These are phyloP conservation scores for Cacatua alba DNA, from an alignment of 2,113 vertebrate species.

Conservation along the genomic window DNA sequence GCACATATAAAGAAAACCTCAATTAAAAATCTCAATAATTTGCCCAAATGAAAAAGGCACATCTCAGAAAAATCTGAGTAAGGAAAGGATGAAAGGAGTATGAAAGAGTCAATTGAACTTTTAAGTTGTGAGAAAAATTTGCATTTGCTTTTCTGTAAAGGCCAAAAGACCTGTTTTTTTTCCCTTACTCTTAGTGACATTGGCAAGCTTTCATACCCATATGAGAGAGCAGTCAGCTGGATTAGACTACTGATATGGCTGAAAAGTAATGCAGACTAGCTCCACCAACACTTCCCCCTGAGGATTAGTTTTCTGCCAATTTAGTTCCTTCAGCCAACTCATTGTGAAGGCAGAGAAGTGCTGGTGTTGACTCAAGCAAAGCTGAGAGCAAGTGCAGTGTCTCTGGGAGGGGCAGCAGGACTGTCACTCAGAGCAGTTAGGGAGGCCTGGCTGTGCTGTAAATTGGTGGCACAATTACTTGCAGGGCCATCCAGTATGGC, in stretches of 20 bases:
- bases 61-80: neutral
- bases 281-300: neutral
- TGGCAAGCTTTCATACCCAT: neutral
- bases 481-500: rapidly evolving
- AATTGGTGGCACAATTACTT: neutral
- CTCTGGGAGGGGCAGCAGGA: neutral
- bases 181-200: neutral
- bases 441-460: rapidly evolving
- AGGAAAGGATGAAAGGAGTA: neutral
- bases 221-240: neutral
- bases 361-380: neutral
- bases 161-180: neutral
- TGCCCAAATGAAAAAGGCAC: neutral
- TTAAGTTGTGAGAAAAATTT: neutral
- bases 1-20: neutral
- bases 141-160: neutral
- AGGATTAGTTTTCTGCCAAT: neutral
- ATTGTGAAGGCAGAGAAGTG: neutral
- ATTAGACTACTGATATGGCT: neutral
- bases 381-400: rapidly evolving
- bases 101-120: neutral
- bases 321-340: neutral
- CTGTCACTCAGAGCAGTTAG: neutral
- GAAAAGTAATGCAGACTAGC: neutral
- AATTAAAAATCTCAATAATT: neutral